Conservation (phyloP, 1,140 invertebrate genomes). For the Lepidostoma basale region DNA sequence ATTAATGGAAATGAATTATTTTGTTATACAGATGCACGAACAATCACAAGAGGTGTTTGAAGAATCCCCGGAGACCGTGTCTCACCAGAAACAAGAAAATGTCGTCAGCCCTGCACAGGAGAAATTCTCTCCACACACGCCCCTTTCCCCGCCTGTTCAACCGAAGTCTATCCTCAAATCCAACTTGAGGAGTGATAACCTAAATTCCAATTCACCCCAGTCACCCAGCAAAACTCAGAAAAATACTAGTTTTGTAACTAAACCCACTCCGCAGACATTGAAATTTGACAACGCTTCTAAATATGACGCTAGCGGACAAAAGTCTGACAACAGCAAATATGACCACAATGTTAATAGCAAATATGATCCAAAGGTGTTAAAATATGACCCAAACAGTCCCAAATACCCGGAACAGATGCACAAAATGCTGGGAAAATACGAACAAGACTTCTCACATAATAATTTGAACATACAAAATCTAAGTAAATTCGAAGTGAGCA, state of each 20-base stretch:
- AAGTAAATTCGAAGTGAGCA: slow-evolving; percentile 34
- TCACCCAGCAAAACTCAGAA: slow-evolving; percentile 48
- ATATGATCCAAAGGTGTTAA: slow-evolving; percentile 27
- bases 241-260: slow-evolving; percentile 42
- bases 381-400: slow-evolving; percentile 28
- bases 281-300: slow-evolving; percentile 42
- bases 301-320: slow-evolving; percentile 28
- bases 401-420: slow-evolving; percentile 36
- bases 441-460: slow-evolving; percentile 39
- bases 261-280: slow-evolving; percentile 43
- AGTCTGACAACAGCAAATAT: slow-evolving; percentile 36
- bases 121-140: slow-evolving; percentile 46
- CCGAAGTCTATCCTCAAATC: slow-evolving; percentile 60
- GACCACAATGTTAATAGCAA: slow-evolving; percentile 43
- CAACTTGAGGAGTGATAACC: slow-evolving; percentile 61
- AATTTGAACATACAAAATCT: slow-evolving; percentile 27
- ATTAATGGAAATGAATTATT: no score
- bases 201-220: slow-evolving; percentile 60
- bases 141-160: slow-evolving; percentile 48
- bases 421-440: slow-evolving; percentile 35
- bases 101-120: slow-evolving; percentile 42
- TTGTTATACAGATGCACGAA: slow-evolving; percentile 11
- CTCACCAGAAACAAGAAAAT: slow-evolving; percentile 32
- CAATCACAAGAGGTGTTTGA: slow-evolving; percentile 10
- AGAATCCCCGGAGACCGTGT: slow-evolving; percentile 5